phyloP scores from a whole-genome alignment of 1,140 invertebrate species.

The Venturia canescens region DNA sequence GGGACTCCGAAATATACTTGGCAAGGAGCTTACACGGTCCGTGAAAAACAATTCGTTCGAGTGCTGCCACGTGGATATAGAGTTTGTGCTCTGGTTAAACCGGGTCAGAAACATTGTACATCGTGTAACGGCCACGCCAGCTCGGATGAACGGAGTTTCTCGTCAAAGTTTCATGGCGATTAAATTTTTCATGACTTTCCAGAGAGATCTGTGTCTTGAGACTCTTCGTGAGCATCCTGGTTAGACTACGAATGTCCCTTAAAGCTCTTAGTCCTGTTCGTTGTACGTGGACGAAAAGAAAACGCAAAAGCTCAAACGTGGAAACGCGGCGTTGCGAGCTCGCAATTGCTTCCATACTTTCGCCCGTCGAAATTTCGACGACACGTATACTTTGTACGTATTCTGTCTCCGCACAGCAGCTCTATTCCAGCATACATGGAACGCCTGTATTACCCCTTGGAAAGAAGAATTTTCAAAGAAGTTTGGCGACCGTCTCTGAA shows the following conservation, averaged over 20 bases:
- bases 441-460: too few species aligned
- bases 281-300: not conserved
- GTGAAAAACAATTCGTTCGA: too few species aligned
- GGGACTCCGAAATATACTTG: too few species aligned
- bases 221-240: not conserved
- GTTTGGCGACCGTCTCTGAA: too few species aligned
- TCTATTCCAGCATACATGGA: too few species aligned
- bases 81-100: not conserved
- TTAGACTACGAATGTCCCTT: not conserved
- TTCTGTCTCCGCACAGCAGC: not conserved
- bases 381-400: not conserved
- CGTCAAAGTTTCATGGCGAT: conserved; percentile 38
- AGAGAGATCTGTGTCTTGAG: conserved; percentile 12
- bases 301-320: not conserved
- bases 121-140: not conserved
- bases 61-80: too few species aligned
- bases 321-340: conserved; percentile 27
- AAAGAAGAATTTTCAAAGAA: too few species aligned
- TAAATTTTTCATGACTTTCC: conserved; percentile 29
- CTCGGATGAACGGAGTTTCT: not conserved
- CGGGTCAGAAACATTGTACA: not conserved
- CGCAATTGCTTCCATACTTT: conserved; percentile 7
- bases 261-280: not conserved
- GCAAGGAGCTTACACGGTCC: too few species aligned
- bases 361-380: conserved; percentile 15